Evolutionary conservation across 2,888 invertebrate genomes (phyloP).

Genomic region (Caenorhabditis auriculariae): DNA sequence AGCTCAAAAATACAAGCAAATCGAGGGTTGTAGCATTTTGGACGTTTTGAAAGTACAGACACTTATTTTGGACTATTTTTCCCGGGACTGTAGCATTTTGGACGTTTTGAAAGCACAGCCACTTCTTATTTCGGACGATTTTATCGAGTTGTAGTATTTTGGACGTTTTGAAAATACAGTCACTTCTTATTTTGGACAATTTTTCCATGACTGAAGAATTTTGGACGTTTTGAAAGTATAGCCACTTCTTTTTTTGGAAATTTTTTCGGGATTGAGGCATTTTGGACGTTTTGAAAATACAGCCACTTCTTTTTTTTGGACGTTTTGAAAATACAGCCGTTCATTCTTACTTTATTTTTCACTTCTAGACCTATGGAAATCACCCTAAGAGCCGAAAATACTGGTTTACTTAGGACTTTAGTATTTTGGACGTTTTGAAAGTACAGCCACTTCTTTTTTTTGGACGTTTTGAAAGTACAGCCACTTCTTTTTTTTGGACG

Average conservation of each 20-base stretch:
- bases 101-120: slow-evolving; percentile 30
- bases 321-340: slow-evolving; percentile 28
- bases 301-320: too few relatives aligned
- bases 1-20: too few relatives aligned
- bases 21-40: too few relatives aligned
- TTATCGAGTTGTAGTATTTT: slow-evolving; percentile 22
- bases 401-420: too few relatives aligned
- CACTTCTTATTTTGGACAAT: slow-evolving; percentile 24
- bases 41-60: slow-evolving; percentile 31
- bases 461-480: slow-evolving; percentile 29
- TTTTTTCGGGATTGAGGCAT: too few relatives aligned
- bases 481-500: slow-evolving; percentile 22
- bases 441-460: slow-evolving; percentile 28
- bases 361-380: too few relatives aligned
- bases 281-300: too few relatives aligned
- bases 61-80: too few relatives aligned
- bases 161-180: slow-evolving; percentile 29
- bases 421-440: slow-evolving; percentile 22
- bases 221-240: slow-evolving; percentile 28
- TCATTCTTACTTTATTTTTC: too few relatives aligned
- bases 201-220: slow-evolving; percentile 24
- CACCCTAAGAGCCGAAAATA: too few relatives aligned
- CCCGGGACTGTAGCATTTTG: too few relatives aligned
- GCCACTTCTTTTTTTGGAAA: too few relatives aligned
- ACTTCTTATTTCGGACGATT: slow-evolving; percentile 20